Base-by-base conservation (phyloP, 2,113 vertebrate species). In the Eudyptes chrysolophus region DNA sequence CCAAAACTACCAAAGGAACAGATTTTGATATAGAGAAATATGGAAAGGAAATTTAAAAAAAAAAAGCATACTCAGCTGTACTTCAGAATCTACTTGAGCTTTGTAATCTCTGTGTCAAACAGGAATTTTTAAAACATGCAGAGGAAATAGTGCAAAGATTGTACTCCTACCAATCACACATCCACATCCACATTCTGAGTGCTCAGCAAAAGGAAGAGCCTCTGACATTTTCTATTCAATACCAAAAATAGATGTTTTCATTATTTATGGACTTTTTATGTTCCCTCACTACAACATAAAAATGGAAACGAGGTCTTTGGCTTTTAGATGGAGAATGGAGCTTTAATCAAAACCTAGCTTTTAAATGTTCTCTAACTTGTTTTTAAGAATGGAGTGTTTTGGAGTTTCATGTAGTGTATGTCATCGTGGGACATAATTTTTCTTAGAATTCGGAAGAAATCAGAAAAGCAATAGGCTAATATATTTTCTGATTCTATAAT, bases 271-370 rank as follows among this genome's bases (percentile, higher is more conserved):
- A 34, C 10, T 54, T 81, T 44, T 60, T n/a, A 78, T 15, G 8
- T n/a, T 78, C 10, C 7, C 29, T 64, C 3, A 3, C 17, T 36
- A 16, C 24, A 75, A 69, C 0, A 6, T 48, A 38, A 84, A 86
- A 34, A 13, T 0, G 0, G 19, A 75, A 68, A 7, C 9, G 12
- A 93, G 7, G 8, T 48, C 27, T 90, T 65, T 7, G 16, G 46
- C 22, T 78, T 84, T 79, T 13, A 71, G 5, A 24, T 2, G 5
- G 5, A 81, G 27, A 84, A 74, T 18, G 10, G 38, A 60, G 55
- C 26, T 38, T 54, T 58, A 78, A 66, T 21, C 44, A 68, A 70
- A 89, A 78, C 26, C 1, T n/a, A 55, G 3, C 16, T 87, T 91
- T 84, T 48, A 55, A 75, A 55, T 19, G 7, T 51, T 75, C 16